Evolutionary conservation across 1,140 invertebrate species (phyloP), one percentile per base, ranked within the genome.

Genomic region (Sarcophaga peregrina): DNA sequence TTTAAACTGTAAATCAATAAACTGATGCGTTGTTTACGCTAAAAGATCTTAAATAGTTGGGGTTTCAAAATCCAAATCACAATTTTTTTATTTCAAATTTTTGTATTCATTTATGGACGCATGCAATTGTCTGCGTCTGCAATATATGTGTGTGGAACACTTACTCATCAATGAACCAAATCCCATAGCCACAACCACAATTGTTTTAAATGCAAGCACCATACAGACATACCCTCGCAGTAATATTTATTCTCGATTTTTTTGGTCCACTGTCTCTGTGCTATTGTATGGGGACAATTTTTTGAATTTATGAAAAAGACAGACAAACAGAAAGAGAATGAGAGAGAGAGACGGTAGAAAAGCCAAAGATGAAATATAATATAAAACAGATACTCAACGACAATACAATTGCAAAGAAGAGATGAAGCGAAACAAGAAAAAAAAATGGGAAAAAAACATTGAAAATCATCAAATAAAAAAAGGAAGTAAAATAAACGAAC

Each of bases 131-230:
- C 25, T 37, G 25, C 25, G 25, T 37, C 25, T 37, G 25, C 25
- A 37, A 37, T 68, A 8, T 68, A 68, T 68, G 20, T 68, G 62
- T 68, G 20, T 68, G 62, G 62, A 68, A 68, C 62, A 68, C 62
- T 68, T 68, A 68, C 62, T 25, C 62, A 68, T 68, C 62, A 68
- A 68, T 68, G 62, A 68, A 68, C 62, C 62, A 68, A 20, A 68
- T 20, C 62, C 62, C 54, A 58, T 4, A n/a, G 5, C n/a, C 13
- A 58, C 62, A 68, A 68, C 17, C 62, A 68, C 62, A 68, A 68
- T 68, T 68, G 62, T 68, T 68, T 25, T 6, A n/a, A 37, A 37
- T 37, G 25, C 25, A 37, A 37, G 25, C 25, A n/a, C n/a, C n/a
- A n/a, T n/a, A n/a, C 25, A 4, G 1, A 37, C 25, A 37, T 37